Evolutionary conservation across 2,113 vertebrate genomes (phyloP).

Genomic region (Pachycephala philippinensis): DNA sequence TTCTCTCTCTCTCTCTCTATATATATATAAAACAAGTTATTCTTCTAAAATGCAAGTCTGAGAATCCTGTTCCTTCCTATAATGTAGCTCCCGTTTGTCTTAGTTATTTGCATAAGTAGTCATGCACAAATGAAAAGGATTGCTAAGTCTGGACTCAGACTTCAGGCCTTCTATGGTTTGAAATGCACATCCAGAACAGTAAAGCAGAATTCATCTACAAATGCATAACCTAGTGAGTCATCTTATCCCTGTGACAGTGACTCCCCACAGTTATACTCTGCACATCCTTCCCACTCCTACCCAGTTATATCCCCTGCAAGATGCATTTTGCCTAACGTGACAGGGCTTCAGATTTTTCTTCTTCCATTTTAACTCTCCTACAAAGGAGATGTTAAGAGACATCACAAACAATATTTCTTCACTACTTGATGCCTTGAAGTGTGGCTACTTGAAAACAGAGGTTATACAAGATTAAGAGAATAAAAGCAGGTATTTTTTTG

Average conservation of each 20-base stretch:
- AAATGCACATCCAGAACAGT: background rate
- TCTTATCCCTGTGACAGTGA: background rate
- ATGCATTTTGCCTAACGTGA: background rate
- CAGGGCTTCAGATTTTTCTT: background rate
- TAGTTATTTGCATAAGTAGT: background rate
- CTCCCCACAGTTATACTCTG: background rate
- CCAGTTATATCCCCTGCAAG: background rate
- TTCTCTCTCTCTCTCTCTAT: background rate
- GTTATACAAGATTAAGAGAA: background rate
- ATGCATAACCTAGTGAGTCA: background rate
- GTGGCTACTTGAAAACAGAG: background rate
- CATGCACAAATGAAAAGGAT: background rate
- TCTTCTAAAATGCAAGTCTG: background rate
- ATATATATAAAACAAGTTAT: background rate
- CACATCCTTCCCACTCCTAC: background rate
- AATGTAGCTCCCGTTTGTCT: background rate
- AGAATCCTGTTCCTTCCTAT: background rate
- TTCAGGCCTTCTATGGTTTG: background rate
- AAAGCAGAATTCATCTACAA: background rate
- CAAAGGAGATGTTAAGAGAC: background rate
- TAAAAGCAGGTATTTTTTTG: background rate
- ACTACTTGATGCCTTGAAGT: background rate
- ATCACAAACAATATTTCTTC: background rate
- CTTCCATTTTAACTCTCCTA: background rate
- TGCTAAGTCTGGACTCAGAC: background rate